Evolutionary conservation across 2,797 vertebrate genomes (phyloP), one percentile per base, ranked within the genome.

Genomic region (Bradypus variegatus): DNA sequence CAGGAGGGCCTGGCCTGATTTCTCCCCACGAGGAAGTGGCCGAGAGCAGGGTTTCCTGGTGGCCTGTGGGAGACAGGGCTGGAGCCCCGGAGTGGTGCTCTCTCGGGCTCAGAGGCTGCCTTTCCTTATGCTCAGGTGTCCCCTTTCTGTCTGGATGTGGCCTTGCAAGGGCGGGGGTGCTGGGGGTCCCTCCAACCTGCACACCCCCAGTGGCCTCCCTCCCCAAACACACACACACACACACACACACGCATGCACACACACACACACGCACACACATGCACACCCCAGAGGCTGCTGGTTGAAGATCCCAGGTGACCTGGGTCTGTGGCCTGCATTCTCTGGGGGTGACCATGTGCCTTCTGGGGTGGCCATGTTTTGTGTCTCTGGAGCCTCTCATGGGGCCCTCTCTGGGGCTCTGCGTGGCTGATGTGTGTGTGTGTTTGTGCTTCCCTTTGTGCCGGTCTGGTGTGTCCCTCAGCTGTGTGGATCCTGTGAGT

Each of bases 161-260:
- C 70, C 23, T 64, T 33, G 25, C 6, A 8, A 23, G 58, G 48
- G 38, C 60, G n/a, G 53, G 23, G 70, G n/a, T 6, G 5, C 67
- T 18, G 14, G 21, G 13, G 38, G 29, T 41, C 29, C 78, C 36
- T 60, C 76, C 70, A 11, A 8, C 53, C 21, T 29, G 25, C 23
- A 10, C 1, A 7, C 31, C 8, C 9, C 5, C 18, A 19, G 36
- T 9, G n/a, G 14, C 10, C 21, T 1, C 19, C 14, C 55, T 13
- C 15, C 8, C n/a, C 19, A 50, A 8, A 2, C 45, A 33, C 19
- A 36, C 58, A n/a, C 15, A 6, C 3, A 9, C 65, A 23, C 25
- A 12, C 3, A 2, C 48, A 7, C 14, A 3, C 29, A 14, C 3
- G n/a, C n/a, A n/a, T n/a, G n/a, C n/a, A n/a, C 65, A 23, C 25